A percentile compares a stretch with the other conserved stretches of the same genome.
phyloP scores from a whole-genome alignment of 23 tunicate genomes.

The Aplidium turbinatum region DNA sequence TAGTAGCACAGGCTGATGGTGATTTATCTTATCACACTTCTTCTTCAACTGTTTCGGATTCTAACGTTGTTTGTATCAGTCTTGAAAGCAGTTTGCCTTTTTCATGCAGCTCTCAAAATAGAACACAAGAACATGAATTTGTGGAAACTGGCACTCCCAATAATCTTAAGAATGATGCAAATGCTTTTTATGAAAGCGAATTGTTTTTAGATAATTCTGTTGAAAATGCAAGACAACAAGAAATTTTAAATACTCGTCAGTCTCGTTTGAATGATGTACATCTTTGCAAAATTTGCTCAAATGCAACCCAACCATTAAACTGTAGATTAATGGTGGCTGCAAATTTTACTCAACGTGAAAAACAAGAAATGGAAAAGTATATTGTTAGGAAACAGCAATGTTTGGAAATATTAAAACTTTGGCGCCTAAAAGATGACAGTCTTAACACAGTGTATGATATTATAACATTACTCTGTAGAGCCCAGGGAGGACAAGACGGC shows the following conservation, averaged over 20 bases:
- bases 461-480: not conserved
- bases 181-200: not conserved
- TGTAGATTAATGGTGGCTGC: not conserved
- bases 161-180: not conserved
- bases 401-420: not conserved
- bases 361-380: not conserved
- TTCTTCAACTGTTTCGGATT: not conserved
- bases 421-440: conserved; percentile 3
- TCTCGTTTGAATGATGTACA: not conserved
- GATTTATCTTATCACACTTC: not conserved
- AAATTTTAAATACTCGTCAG: not conserved
- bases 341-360: not conserved
- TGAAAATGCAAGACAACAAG: not conserved
- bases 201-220: not conserved
- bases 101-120: no score
- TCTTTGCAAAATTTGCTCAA: not conserved
- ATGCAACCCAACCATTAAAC: not conserved
- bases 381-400: not conserved
- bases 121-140: no score
- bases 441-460: not conserved
- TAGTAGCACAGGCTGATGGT: not conserved
- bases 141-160: no score
- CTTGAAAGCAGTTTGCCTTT: not conserved
- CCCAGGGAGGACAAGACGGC: not conserved
- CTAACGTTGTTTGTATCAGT: not conserved